Conservation (phyloP, 2,888 invertebrate species). For the Ethmia dodecea region DNA sequence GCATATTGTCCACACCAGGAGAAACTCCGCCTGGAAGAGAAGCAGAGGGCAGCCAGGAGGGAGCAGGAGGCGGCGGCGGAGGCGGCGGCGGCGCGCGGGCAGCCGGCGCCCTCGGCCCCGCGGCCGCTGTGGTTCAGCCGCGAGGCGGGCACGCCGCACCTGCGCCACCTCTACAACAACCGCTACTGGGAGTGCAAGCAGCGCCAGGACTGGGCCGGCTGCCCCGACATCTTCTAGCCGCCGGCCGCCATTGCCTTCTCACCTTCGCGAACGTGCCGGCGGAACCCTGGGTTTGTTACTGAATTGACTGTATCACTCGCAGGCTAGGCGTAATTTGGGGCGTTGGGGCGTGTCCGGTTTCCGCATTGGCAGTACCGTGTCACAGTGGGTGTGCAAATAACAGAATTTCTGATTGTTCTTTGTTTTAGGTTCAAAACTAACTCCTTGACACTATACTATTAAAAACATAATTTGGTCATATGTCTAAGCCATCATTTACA, state of each 20-base stretch:
- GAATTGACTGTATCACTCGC: neutral
- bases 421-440: too few species aligned
- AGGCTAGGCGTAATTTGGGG: neutral
- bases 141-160: constrained; percentile 81
- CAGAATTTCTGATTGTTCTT: too few species aligned
- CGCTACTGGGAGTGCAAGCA: constrained; percentile 96
- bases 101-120: constrained; percentile 81
- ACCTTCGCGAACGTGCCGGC: constrained; percentile 1
- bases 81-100: constrained; percentile 79
- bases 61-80: constrained; percentile 89
- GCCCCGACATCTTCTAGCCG: constrained; percentile 92
- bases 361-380: neutral
- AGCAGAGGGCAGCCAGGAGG: constrained; percentile 90
- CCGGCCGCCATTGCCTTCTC: too few species aligned
- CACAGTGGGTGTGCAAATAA: neutral
- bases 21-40: constrained; percentile 89
- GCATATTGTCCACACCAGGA: constrained; percentile 68
- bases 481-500: too few species aligned
- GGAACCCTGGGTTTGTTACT: neutral
- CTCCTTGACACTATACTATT: too few species aligned
- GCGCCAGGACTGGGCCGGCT: constrained; percentile 90
- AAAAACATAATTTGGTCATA: too few species aligned
- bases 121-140: constrained; percentile 95
- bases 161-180: constrained; percentile 87
- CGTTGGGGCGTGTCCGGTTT: neutral